Percentiles rank a stretch among this genome's conserved stretches.
These are phyloP conservation scores for Muricea muricata DNA, from an alignment of 92 coral and sea anemone species.

Conservation along the genomic window DNA sequence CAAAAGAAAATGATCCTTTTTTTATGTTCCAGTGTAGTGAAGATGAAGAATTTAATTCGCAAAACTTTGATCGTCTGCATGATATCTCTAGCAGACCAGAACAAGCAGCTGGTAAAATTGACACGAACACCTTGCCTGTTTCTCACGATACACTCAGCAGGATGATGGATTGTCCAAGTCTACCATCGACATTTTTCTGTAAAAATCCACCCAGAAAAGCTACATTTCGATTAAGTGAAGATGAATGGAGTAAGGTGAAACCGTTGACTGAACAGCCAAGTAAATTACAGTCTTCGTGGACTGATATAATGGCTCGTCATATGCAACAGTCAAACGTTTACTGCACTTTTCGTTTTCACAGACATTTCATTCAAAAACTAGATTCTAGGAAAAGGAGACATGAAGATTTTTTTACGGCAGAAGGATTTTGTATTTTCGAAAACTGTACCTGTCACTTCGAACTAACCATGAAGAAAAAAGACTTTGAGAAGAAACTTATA, in stretches of 20 bases:
- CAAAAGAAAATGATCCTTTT: not conserved
- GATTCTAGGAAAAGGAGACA: not conserved
- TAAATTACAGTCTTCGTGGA: conserved; percentile 3
- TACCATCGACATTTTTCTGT: not conserved
- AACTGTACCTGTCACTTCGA: not conserved
- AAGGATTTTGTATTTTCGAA: not conserved
- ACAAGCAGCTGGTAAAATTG: not conserved
- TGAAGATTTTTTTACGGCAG: not conserved
- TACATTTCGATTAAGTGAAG: not conserved
- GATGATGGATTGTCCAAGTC: conserved; percentile 18
- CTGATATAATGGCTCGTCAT: not conserved
- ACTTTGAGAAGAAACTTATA: not conserved
- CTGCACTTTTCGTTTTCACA: not conserved
- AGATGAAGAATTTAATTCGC: not conserved
- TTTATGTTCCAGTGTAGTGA: not conserved
- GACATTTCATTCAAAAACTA: conserved; percentile 4
- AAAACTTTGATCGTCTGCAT: not conserved
- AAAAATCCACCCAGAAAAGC: not conserved
- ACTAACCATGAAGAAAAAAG: conserved; percentile 4
- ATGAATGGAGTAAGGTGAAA: not conserved
- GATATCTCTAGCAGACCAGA: not conserved
- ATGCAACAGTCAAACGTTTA: not conserved
- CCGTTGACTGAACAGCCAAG: not conserved
- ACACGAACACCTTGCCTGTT: not conserved
- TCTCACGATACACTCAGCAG: not conserved